These are phyloP conservation scores for Adelphocoris suturalis DNA, from an alignment of 2,888 invertebrate species.

Conservation along the genomic window DNA sequence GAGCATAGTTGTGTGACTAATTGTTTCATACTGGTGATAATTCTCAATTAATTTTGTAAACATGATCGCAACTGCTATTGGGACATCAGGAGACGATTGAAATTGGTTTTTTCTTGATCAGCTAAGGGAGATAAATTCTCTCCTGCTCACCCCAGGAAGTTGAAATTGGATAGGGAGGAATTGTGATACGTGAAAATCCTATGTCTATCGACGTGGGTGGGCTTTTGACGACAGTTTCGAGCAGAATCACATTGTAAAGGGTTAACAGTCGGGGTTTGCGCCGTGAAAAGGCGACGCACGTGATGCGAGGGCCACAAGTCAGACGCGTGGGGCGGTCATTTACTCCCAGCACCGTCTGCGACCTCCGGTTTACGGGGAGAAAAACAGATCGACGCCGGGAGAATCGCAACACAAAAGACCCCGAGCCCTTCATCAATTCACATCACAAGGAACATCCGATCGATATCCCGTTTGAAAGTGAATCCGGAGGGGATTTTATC, in stretches of 20 bases:
- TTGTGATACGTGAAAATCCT: too few species aligned
- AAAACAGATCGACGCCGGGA: not conserved
- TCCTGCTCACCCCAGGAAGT: too few species aligned
- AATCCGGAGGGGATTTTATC: constrained; percentile 3
- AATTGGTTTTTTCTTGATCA: too few species aligned
- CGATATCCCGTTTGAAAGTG: not conserved
- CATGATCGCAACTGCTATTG: too few species aligned
- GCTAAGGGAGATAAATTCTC: too few species aligned
- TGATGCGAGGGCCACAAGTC: not conserved
- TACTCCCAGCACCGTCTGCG: not conserved
- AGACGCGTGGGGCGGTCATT: too few species aligned
- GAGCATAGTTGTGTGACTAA: too few species aligned
- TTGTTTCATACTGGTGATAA: too few species aligned
- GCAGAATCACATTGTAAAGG: constrained; percentile 3
- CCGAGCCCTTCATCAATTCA: constrained; percentile 2
- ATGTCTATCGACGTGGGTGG: too few species aligned
- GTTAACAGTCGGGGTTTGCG: constrained; percentile 38
- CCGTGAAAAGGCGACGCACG: constrained; percentile 13
- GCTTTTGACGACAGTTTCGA: not conserved
- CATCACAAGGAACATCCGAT: constrained; percentile 43
- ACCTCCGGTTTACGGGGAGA: not conserved
- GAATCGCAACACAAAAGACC: constrained; percentile 4
- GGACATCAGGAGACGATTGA: too few species aligned
- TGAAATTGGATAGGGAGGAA: too few species aligned
- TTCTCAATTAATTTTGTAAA: too few species aligned